Conservation (phyloP, 2,113 vertebrate species). For the Malurus cyaneus region DNA sequence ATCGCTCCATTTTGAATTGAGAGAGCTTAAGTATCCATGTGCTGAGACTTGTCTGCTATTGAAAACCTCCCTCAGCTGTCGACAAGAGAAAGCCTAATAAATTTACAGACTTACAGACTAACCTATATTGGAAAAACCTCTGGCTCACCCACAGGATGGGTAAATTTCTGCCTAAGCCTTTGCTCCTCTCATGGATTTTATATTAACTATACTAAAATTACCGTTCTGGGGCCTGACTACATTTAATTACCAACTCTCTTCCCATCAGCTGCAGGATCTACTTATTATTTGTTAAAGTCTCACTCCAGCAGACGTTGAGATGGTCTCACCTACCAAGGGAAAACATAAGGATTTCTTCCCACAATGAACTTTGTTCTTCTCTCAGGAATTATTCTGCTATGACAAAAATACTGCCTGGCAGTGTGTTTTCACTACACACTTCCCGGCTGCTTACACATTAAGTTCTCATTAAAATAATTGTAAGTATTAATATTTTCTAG, state of each 20-base stretch:
- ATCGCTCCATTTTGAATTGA: neutral
- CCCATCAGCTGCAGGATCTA: neutral
- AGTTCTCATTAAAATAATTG: neutral
- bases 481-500: neutral
- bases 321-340: neutral
- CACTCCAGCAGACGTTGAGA: neutral
- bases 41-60: neutral
- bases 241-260: neutral
- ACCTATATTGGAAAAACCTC: neutral
- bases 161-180: neutral
- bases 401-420: neutral
- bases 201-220: neutral
- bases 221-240: neutral
- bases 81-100: neutral
- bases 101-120: rapidly evolving
- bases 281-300: neutral
- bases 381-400: neutral
- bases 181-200: neutral
- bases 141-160: neutral
- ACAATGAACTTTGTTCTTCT: neutral
- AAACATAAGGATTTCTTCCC: neutral
- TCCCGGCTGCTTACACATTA: neutral
- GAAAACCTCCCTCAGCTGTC: neutral
- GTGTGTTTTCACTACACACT: neutral
- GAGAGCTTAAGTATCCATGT: neutral